Evolutionary conservation across 2,888 invertebrate species (phyloP).

Genomic region (Diarsia rubi): DNA sequence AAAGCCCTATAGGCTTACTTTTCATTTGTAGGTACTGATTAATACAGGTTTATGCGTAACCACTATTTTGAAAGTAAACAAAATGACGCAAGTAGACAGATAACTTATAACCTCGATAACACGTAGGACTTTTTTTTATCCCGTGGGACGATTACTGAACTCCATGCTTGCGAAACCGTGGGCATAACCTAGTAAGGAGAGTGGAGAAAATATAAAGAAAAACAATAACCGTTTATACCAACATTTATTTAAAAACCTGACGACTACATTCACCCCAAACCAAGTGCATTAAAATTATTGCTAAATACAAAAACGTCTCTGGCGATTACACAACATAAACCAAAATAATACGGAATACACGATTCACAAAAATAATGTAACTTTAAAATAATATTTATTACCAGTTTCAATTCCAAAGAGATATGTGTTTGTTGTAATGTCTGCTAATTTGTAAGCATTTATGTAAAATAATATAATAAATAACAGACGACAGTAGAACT

Average conservation of each 20-base stretch:
- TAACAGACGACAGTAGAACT: conserved; percentile 8
- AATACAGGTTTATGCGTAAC: not conserved
- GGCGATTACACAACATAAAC: conserved; percentile 62
- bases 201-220: conserved; percentile 25
- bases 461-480: conserved; percentile 24
- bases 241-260: conserved; percentile 86
- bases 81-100: not conserved
- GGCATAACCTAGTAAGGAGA: not conserved
- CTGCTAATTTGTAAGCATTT: conserved; percentile 25
- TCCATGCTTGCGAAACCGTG: not conserved
- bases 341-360: conserved; percentile 49
- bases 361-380: conserved; percentile 52
- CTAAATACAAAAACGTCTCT: conserved; percentile 76
- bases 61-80: not conserved
- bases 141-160: not conserved
- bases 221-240: conserved; percentile 71
- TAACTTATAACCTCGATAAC: too few species aligned
- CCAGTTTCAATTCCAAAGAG: conserved; percentile 49
- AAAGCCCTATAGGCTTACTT: too few species aligned
- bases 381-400: conserved; percentile 45
- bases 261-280: conserved; percentile 89
- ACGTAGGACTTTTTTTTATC: not conserved
- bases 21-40: too few species aligned
- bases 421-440: conserved; percentile 44
- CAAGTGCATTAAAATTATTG: conserved; percentile 84